phyloP scores from a whole-genome alignment of 35 echinoderm and acorn worm species.

The Holothuria glaberrima region DNA sequence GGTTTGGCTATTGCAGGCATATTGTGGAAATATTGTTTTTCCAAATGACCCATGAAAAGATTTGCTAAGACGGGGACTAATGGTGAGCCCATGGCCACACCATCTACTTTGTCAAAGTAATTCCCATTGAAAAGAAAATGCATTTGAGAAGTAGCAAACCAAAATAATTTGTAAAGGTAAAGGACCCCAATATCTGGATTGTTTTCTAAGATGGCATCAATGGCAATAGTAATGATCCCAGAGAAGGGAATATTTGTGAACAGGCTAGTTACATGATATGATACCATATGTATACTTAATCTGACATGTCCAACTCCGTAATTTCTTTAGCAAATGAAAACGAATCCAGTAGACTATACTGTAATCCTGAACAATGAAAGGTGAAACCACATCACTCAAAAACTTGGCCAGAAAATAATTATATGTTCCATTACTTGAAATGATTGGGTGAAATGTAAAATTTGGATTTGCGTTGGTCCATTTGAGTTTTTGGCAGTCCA shows the following conservation, averaged over 20 bases:
- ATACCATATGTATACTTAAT: constrained; percentile 16
- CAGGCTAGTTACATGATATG: background rate
- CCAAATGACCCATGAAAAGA: too few relatives aligned
- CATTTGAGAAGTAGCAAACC: constrained; percentile 12
- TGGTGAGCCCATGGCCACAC: background rate
- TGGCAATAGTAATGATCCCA: constrained; percentile 19
- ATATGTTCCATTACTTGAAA: constrained; percentile 5
- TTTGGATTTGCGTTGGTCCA: background rate
- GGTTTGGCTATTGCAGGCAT: background rate
- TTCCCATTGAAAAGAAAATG: constrained; percentile 11
- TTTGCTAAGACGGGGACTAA: too few relatives aligned
- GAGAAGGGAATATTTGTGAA: constrained; percentile 20
- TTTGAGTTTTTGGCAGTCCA: constrained; percentile 16
- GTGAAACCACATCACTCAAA: constrained; percentile 20
- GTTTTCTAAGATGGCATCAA: constrained; percentile 7
- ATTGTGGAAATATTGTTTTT: background rate
- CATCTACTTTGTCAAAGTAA: background rate
- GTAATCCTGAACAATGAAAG: constrained; percentile 17
- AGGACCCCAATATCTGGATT: background rate
- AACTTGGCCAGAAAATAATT: constrained; percentile 14
- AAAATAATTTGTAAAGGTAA: background rate
- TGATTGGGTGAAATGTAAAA: background rate
- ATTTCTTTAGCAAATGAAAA: constrained; percentile 23
- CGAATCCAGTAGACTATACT: background rate
- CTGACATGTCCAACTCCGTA: constrained; percentile 23